phyloP scores from a whole-genome alignment of 2,113 vertebrate genomes.

The Ancistrus triradiatus region DNA sequence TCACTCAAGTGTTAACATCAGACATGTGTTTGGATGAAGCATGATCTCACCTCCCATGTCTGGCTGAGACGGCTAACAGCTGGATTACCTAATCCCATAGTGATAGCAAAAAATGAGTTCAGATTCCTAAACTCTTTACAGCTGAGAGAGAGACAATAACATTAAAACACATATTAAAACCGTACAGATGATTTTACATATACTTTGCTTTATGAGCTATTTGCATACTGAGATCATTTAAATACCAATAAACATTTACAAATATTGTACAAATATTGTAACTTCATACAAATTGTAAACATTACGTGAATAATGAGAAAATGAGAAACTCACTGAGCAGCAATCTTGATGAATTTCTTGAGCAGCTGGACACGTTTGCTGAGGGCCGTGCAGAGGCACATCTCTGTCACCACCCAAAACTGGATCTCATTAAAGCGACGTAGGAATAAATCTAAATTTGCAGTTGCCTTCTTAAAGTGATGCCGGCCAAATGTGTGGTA shows the following conservation, averaged over 20 bases:
- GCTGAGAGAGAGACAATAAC: conserved; percentile 70
- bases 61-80: conserved; percentile 89
- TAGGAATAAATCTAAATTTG: conserved; percentile 97
- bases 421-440: conserved; percentile 97
- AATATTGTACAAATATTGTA: no score
- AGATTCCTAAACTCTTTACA: conserved; percentile 97
- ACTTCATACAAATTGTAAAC: no score
- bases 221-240: no score
- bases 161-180: no score
- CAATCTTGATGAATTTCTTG: conserved; percentile 98
- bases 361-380: conserved; percentile 96
- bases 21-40: no score
- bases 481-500: conserved; percentile 96
- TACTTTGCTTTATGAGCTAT: no score
- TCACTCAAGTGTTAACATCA: no score
- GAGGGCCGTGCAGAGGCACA: conserved; percentile 90
- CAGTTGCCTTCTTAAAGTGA: conserved; percentile 89
- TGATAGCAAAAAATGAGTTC: conserved; percentile 92
- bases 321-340: conserved; percentile 85
- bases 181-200: no score
- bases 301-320: neutral
- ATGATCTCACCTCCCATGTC: conserved; percentile 91
- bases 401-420: conserved; percentile 95
- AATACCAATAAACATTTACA: no score
- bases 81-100: conserved; percentile 96